Percentiles rank a stretch among this genome's conserved stretches.
phyloP scores from a whole-genome alignment of 2,113 vertebrate genomes.

The Sprattus sprattus region DNA sequence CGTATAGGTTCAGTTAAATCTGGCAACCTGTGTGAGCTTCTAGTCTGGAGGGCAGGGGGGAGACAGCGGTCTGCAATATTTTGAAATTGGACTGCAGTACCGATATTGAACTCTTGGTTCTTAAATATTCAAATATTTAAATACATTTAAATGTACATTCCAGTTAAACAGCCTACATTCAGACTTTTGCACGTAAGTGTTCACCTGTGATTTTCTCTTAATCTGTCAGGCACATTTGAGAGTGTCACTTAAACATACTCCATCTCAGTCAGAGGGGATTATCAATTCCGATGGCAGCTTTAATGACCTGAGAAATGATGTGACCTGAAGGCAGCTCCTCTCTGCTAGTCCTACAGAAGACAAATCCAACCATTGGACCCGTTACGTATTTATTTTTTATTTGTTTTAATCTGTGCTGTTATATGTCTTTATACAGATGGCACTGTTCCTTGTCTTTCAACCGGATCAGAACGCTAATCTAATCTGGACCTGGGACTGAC shows the following conservation, averaged over 20 bases:
- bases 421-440: constrained; percentile 14
- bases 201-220: background rate
- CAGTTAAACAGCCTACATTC: background rate
- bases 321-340: background rate
- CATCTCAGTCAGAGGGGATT: background rate
- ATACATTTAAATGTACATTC: too few species aligned
- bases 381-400: background rate
- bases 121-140: too few species aligned
- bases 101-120: too few species aligned
- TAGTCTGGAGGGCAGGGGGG: too few species aligned
- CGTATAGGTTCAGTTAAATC: too few species aligned
- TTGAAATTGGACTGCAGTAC: too few species aligned
- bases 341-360: background rate
- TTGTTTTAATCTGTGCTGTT: constrained; percentile 18
- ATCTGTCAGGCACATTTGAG: background rate
- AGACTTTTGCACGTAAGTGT: background rate
- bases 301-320: constrained; percentile 11
- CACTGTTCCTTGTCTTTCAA: constrained; percentile 19
- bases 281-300: background rate
- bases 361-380: background rate
- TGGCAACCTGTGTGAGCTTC: too few species aligned
- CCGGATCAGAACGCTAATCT: constrained; percentile 22
- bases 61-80: too few species aligned
- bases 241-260: background rate
- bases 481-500: background rate